A percentile compares a stretch with the other conserved stretches of the same genome.
These are phyloP conservation scores for Serripes groenlandicus DNA, from an alignment of 2,888 invertebrate genomes.

Conservation along the genomic window DNA sequence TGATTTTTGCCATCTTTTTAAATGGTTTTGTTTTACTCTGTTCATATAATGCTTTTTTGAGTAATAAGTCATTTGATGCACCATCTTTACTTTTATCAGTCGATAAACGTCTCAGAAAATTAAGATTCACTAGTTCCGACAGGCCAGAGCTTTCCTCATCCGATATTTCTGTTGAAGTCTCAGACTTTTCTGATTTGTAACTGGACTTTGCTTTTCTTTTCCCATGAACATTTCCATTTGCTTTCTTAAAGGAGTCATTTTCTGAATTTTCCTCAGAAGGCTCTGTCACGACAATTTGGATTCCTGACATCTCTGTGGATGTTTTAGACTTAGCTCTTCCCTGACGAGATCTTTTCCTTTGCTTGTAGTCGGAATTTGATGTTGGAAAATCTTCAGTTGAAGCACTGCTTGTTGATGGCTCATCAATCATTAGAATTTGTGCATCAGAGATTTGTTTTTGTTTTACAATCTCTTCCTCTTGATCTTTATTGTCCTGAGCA, in stretches of 20 bases:
- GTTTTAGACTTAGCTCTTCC: background rate
- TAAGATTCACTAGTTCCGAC: background rate
- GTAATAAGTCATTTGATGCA: background rate
- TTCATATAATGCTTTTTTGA: conserved; percentile 15
- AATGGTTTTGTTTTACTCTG: conserved; percentile 58
- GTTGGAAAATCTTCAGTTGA: background rate
- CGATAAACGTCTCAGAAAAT: conserved; percentile 6
- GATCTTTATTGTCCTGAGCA: background rate
- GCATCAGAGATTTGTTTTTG: conserved; percentile 7
- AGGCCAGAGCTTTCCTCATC: conserved; percentile 10
- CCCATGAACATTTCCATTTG: conserved; percentile 14
- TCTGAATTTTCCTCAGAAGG: conserved; percentile 1
- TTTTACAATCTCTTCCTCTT: conserved; percentile 4
- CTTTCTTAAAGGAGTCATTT: background rate
- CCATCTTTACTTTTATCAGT: background rate
- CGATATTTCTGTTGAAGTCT: background rate
- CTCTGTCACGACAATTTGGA: conserved; percentile 10
- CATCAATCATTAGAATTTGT: conserved; percentile 14
- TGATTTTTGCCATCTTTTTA: conserved; percentile 37
- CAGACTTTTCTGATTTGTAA: conserved; percentile 4
- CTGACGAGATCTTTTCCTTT: background rate
- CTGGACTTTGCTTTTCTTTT: background rate
- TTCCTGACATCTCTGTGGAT: background rate
- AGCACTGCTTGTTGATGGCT: conserved; percentile 7
- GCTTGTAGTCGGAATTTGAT: background rate